Evolutionary conservation across 2,797 vertebrate genomes (phyloP).

Genomic region (Channa striata): DNA sequence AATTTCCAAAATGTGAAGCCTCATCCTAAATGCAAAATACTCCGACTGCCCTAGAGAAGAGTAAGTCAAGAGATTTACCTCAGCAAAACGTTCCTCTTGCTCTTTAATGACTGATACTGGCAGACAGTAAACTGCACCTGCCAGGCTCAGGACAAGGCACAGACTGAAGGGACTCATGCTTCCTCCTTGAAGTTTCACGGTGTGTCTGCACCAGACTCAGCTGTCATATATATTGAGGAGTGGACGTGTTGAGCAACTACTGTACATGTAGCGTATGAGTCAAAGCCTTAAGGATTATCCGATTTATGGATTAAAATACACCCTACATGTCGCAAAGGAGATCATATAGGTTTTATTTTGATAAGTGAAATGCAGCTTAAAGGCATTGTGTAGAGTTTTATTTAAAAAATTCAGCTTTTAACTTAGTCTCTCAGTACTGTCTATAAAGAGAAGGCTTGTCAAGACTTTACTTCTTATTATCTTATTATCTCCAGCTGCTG

Average conservation of each 20-base stretch:
- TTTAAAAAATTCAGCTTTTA: no score
- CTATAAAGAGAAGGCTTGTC: no score
- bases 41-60: neutral
- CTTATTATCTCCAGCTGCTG: no score
- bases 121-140: constrained; percentile 34
- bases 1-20: neutral
- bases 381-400: no score
- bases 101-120: constrained; percentile 45
- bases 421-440: no score
- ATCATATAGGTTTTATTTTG: no score
- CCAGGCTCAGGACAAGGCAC: constrained; percentile 61
- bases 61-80: constrained; percentile 58
- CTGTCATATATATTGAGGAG: constrained; percentile 65
- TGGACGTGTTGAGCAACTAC: constrained; percentile 66
- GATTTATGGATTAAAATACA: no score
- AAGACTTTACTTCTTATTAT: no score
- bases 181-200: constrained; percentile 17
- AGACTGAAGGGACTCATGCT: constrained; percentile 67
- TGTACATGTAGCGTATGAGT: no score
- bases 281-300: no score
- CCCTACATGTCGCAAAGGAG: no score
- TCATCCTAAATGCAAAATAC: neutral
- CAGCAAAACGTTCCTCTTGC: constrained; percentile 61
- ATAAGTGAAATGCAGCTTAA: no score
- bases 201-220: constrained; percentile 7